A percentile compares a stretch with the other conserved stretches of the same genome.
These are phyloP conservation scores for Ischnura elegans DNA, from an alignment of 2,888 invertebrate genomes.

Conservation along the genomic window DNA sequence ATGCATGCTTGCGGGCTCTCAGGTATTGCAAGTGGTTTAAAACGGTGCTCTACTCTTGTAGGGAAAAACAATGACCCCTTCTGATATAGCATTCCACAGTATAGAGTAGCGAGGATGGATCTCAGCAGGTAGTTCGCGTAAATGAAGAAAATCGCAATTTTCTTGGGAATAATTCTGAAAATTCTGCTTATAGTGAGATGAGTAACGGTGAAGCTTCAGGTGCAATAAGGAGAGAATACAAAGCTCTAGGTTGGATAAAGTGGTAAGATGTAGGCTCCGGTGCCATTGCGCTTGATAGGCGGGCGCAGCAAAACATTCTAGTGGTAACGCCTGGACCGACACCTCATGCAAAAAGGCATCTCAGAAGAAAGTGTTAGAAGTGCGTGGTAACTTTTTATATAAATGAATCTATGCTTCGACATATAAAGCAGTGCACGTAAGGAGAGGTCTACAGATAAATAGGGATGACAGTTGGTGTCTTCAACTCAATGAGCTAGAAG, in stretches of 20 bases:
- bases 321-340: neutral
- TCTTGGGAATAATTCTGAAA: too few relatives aligned
- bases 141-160: too few relatives aligned
- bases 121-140: too few relatives aligned
- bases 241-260: neutral
- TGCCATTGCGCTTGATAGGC: neutral
- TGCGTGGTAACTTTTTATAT: neutral
- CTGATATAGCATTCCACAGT: too few relatives aligned
- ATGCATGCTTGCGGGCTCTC: too few relatives aligned
- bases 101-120: too few relatives aligned
- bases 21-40: too few relatives aligned
- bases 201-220: too few relatives aligned
- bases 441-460: neutral
- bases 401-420: neutral
- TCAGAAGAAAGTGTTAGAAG: too few relatives aligned
- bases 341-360: slow-evolving; percentile 13
- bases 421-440: neutral
- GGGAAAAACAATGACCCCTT: too few relatives aligned
- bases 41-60: too few relatives aligned
- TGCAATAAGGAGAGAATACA: neutral
- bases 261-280: neutral
- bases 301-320: slow-evolving; percentile 7
- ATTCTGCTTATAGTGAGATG: too few relatives aligned
- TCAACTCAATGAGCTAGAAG: slow-evolving; percentile 16
- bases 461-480: slow-evolving; percentile 5